Evolutionary conservation across 2,888 invertebrate species (phyloP), one percentile per base, ranked within the genome.

Genomic region (Andrena praecox): DNA sequence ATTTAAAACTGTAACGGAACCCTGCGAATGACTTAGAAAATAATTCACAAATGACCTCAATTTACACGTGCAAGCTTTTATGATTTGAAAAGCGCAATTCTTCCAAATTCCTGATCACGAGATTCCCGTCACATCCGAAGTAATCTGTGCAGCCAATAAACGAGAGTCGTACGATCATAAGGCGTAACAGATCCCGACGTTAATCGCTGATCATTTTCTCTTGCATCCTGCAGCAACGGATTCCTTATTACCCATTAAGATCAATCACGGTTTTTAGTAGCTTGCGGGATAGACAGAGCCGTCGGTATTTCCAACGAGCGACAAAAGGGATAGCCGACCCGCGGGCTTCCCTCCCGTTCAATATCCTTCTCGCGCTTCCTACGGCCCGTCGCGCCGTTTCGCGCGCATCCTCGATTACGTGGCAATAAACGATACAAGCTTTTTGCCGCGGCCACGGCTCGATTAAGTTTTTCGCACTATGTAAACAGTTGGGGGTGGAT

Each of bases 121-220:
- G 16, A 42, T 42, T 42, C 42, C 16, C 4, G 67, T 82, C 82
- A 60, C 63, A 54, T 74, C 52, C 24, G 56, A 50, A 74, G 33
- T 48, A 72, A 77, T 64, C 31, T 48, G 24, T 50, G 75, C 29
- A 74, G 64, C 72, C 62, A 77, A 70, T 10, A 76, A 77, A 69
- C 70, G 68, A 72, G 59, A 59, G 64, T 74, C 73, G 59, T 62
- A 56, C n/a, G 78, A 64, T 66, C 52, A 74, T 16, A 27, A 81
- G n/a, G 68, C 74, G 72, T 80, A 85, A 87, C 76, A 66, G 73
- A 85, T 80, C 56, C 50, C 50, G 85, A 87, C 87, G 76, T 87
- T 87, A 87, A 87, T 82, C 85, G 85, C 69, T 62, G 71, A 74
- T 85, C 76, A 85, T 87, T 87, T 80, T 81, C 85, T 81, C 80